phyloP scores from a whole-genome alignment of 2,113 vertebrate species.

The Chlorodrepanis virens region DNA sequence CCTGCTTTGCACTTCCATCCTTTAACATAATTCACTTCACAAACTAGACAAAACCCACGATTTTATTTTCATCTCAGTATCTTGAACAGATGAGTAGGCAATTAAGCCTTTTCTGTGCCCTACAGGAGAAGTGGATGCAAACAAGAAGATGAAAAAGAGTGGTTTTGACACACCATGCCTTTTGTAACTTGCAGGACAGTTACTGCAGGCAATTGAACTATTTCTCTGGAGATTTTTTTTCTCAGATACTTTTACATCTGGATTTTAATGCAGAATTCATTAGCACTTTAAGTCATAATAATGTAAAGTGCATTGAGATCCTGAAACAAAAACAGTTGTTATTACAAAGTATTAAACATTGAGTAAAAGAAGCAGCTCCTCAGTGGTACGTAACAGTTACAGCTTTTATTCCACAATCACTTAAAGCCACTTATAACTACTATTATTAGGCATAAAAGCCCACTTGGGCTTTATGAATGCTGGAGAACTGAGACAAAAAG shows the following conservation, averaged over 20 bases:
- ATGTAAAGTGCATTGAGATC: background rate
- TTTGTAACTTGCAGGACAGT: background rate
- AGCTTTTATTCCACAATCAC: slow-evolving; percentile 36
- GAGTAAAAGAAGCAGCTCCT: slow-evolving; percentile 43
- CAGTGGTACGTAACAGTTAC: background rate
- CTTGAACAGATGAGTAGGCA: background rate
- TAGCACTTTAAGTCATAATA: background rate
- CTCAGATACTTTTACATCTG: background rate
- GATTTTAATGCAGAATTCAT: slow-evolving; percentile 6
- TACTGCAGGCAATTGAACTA: background rate
- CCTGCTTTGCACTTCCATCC: background rate
- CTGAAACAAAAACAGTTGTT: slow-evolving; percentile 25
- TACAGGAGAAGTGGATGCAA: background rate
- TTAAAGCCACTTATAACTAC: slow-evolving; percentile 39
- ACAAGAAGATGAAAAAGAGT: background rate
- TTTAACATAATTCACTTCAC: background rate
- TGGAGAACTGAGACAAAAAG: slow-evolving; percentile 27
- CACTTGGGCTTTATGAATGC: slow-evolving; percentile 3
- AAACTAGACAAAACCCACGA: background rate
- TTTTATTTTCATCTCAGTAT: background rate
- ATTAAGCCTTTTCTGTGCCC: background rate
- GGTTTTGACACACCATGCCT: background rate
- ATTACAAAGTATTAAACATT: slow-evolving; percentile 17
- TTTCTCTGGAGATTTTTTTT: background rate
- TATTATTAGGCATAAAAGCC: slow-evolving; percentile 57